phyloP scores from a whole-genome alignment of 1,140 invertebrate genomes.

The Drosophila lacertosa region DNA sequence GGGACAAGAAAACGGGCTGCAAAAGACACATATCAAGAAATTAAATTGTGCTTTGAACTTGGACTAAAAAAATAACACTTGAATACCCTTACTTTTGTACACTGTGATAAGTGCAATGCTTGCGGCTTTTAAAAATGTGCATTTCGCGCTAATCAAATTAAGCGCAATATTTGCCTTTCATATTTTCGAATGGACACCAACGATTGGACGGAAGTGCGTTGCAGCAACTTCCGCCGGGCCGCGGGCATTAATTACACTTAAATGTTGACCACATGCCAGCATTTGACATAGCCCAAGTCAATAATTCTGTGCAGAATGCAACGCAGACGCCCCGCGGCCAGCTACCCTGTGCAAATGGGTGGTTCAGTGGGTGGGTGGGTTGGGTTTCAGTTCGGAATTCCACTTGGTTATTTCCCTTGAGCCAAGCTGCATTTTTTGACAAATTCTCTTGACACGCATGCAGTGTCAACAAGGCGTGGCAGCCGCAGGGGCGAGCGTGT shows the following conservation, averaged over 20 bases:
- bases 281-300: conserved; percentile 65
- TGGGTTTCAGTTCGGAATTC: conserved; percentile 42
- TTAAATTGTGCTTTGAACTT: background rate
- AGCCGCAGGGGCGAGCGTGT: conserved; percentile 38
- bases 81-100: no score
- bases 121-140: conserved; percentile 33
- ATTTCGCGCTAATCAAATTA: conserved; percentile 75
- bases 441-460: conserved; percentile 78
- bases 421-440: conserved; percentile 75
- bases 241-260: conserved; percentile 81
- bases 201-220: conserved; percentile 40
- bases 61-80: no score
- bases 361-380: background rate
- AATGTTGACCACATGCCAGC: conserved; percentile 82
- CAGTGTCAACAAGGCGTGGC: conserved; percentile 76
- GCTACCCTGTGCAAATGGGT: background rate
- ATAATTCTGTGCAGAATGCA: conserved; percentile 57
- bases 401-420: conserved; percentile 73
- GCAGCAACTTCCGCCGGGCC: conserved; percentile 63
- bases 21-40: background rate
- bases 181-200: conserved; percentile 35
- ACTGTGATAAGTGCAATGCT: conserved; percentile 18
- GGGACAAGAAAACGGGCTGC: background rate
- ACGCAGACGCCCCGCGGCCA: conserved; percentile 16
- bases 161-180: conserved; percentile 76